phyloP scores from a whole-genome alignment of 2,797 vertebrate genomes.

The Danio jaintianensis region DNA sequence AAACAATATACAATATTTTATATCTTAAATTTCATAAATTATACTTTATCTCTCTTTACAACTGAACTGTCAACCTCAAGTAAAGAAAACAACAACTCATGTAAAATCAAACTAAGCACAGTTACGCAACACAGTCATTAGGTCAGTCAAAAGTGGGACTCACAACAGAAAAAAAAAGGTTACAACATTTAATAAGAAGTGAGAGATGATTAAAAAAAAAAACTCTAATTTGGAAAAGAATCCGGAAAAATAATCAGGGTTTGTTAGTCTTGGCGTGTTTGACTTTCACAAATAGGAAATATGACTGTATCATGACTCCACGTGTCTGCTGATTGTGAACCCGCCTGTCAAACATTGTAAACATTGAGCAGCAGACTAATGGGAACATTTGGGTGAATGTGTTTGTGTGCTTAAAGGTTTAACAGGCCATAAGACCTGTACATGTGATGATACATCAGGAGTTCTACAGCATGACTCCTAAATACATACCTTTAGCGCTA shows the following conservation, averaged over 20 bases:
- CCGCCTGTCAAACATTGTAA: not conserved
- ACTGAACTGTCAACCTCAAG: not conserved
- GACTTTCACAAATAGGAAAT: not conserved
- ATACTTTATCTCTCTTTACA: not conserved
- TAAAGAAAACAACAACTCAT: not conserved
- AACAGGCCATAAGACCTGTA: slow-evolving; percentile 11
- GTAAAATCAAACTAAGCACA: not conserved
- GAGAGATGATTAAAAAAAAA: slow-evolving; percentile 48
- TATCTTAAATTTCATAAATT: no score
- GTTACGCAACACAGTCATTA: slow-evolving; percentile 8
- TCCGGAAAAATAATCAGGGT: slow-evolving; percentile 32
- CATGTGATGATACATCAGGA: slow-evolving; percentile 16
- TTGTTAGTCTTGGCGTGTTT: slow-evolving; percentile 50
- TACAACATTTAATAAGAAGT: slow-evolving; percentile 17
- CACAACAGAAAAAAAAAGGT: not conserved
- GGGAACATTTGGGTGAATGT: not conserved
- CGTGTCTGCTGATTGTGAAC: slow-evolving; percentile 2
- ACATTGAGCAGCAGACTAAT: not conserved
- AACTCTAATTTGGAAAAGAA: slow-evolving; percentile 23
- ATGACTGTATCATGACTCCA: slow-evolving; percentile 6
- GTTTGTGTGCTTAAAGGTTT: slow-evolving; percentile 25
- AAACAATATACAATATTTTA: no score
- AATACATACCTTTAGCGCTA: slow-evolving; percentile 47
- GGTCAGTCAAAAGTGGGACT: slow-evolving; percentile 8
- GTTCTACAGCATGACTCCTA: slow-evolving; percentile 20